Evolutionary conservation across 92 coral and sea anemone genomes (phyloP), one percentile per base, ranked within the genome.

Genomic region (Umimayanthus kanabou): DNA sequence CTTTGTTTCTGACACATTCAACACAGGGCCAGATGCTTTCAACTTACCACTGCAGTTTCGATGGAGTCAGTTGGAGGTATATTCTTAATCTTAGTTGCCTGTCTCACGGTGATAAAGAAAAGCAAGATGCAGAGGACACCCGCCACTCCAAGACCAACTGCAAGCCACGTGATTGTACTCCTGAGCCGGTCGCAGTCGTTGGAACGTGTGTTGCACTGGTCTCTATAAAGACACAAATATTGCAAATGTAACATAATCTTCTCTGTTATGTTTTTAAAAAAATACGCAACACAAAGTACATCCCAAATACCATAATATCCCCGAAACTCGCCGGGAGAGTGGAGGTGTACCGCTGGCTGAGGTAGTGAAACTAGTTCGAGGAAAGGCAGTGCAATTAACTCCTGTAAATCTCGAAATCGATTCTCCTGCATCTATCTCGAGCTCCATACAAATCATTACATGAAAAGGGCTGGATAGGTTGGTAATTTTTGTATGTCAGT

Each of bases 1-100:
- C 37, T 33, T 33, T 33, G 37, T 33, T 33, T 33, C 37, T 33
- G 37, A 33, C 37, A 33, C 37, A 33, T 33, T 33, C 37, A 33
- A 33, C 37, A 33, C 37, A 33, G 37, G 37, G 40, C 42, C 14
- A 30, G 18, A 71, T 42, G 23, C 1, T 10, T 42, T 37, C 25
- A n/a, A 69, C 86, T 13, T 70, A 82, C 86, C 86, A 82, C 86
- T 64, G 76, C 42, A 22, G 86, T 43, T 67, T 82, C 77, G 15
- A 82, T n/a, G 23, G 76, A 42, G 55, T 66, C 58, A 13, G 5
- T 23, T 40, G 47, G 29, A n/a, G 18, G 74, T 13, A 22, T 45
- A 4, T 42, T 66, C 39, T 66, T 82, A 6, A 42, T 65, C 53
- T 40, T 66, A 13, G 55, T 82, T 65, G 76, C 39, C 4, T 82